Base-by-base conservation (phyloP, 2,113 vertebrate species). In the Oncorhynchus gorbuscha region DNA sequence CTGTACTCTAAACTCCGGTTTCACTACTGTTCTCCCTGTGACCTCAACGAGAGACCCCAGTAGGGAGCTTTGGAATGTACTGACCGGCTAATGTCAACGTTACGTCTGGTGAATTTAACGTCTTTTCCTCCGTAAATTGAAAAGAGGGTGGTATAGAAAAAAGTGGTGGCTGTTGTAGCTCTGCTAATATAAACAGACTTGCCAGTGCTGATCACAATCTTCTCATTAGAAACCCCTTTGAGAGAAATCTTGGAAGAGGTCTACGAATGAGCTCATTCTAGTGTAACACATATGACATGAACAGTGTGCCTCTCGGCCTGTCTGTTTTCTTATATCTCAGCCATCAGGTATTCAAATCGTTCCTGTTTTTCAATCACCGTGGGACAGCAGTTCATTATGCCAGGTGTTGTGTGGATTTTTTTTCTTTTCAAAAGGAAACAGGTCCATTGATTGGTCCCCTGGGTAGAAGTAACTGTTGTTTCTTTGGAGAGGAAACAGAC, bases 401-500 rank as follows among this genome's bases (percentile, higher is more conserved):
- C 51, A 69, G 55, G 55, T 28, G 32, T 55, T 26, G 39, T 45
- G 39, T 45, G 35, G 55, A 79, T 51, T 32, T 11, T 39, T 30
- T 69, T 59, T 58, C 13, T 58, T 72, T 55, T 76, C 26, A 12
- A 16, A 55, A 24, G 48, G 32, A 75, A 68, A 68, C 20, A 7
- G 28, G 28, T 1, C 24, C 26, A 16, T 12, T 59, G 65, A 75
- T 55, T 51, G 24, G 62, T 67, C 49, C 32, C 49, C n/a, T 55
- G 73, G 45, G 73, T 35, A 51, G 3, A 70, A 39, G 62, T 61
- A 39, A 20, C 4, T 26, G n/a, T 55, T 48, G 51, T 18, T 81
- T 35, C 70, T 18, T 22, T 18, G 28, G 30, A 64, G 51, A 51
- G 80, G 76, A 81, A 77, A 69, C 55, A 28, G 58, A 58, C 68